phyloP scores from a whole-genome alignment of 2,888 invertebrate genomes.

The Carcina quercana region DNA sequence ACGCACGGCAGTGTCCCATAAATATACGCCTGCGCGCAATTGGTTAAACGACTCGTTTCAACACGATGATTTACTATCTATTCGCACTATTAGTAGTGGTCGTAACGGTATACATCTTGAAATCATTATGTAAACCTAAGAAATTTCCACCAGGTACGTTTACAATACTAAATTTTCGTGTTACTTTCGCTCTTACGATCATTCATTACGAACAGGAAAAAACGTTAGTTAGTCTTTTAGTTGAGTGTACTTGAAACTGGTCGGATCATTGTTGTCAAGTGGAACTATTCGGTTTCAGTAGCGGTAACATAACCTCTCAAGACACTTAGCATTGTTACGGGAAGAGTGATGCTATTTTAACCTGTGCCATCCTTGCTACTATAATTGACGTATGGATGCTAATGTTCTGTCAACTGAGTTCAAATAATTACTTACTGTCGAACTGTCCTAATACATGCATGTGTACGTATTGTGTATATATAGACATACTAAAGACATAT shows the following conservation, averaged over 20 bases:
- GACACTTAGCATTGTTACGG: not conserved
- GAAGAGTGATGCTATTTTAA: constrained; percentile 10
- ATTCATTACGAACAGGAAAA: too few relatives aligned
- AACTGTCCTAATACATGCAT: too few relatives aligned
- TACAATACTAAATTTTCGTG: not conserved
- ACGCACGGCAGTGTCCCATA: constrained; percentile 14
- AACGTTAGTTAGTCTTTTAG: too few relatives aligned
- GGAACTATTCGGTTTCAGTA: not conserved
- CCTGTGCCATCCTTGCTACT: too few relatives aligned
- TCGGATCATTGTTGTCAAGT: not conserved
- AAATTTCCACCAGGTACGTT: constrained; percentile 7
- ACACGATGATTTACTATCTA: constrained; percentile 20
- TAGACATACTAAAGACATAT: too few relatives aligned
- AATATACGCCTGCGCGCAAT: constrained; percentile 14
- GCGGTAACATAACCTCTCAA: not conserved
- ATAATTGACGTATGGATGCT: too few relatives aligned
- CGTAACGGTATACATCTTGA: constrained; percentile 17
- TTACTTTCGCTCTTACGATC: not conserved
- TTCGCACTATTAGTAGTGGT: constrained; percentile 20
- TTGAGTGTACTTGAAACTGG: not conserved
- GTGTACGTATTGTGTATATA: too few relatives aligned
- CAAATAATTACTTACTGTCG: too few relatives aligned
- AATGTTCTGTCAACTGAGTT: too few relatives aligned
- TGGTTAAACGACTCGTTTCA: constrained; percentile 10
- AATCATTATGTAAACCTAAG: not conserved